Percentiles rank a stretch among this genome's conserved stretches.
These are phyloP conservation scores for Scaptomyza polygonia DNA, from an alignment of 2,888 invertebrate genomes.

Conservation along the genomic window DNA sequence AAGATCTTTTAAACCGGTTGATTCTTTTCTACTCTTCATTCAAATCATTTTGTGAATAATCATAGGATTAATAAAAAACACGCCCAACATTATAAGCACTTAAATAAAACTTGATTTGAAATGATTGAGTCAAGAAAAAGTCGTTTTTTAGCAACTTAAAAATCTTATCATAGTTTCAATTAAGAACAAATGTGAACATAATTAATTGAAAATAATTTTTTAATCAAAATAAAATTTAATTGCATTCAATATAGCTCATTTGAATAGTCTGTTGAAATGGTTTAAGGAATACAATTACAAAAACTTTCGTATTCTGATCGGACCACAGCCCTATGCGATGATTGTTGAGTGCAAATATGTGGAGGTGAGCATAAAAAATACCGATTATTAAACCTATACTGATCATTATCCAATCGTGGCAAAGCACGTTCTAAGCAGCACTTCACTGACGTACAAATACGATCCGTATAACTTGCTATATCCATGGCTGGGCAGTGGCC, in stretches of 20 bases:
- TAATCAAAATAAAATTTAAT: too few relatives aligned
- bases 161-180: background rate
- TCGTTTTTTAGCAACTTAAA: background rate
- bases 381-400: background rate
- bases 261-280: conserved; percentile 35
- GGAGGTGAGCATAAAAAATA: conserved; percentile 46
- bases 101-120: too few relatives aligned
- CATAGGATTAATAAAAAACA: background rate
- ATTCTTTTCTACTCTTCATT: background rate
- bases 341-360: conserved; percentile 47
- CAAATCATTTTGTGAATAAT: background rate
- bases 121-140: background rate
- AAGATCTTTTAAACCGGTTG: background rate
- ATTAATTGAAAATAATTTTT: background rate
- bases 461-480: conserved; percentile 80
- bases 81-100: background rate
- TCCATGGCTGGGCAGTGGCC: conserved; percentile 84
- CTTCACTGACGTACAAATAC: conserved; percentile 84
- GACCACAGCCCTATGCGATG: conserved; percentile 49
- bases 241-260: conserved; percentile 35
- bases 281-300: conserved; percentile 35
- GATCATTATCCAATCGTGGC: background rate
- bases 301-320: conserved; percentile 50
- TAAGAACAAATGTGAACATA: background rate
- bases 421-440: conserved; percentile 78